Percentiles rank a stretch among this genome's conserved stretches.
Conservation (phyloP, 2,888 invertebrate genomes). For the Eupithecia insigniata region DNA sequence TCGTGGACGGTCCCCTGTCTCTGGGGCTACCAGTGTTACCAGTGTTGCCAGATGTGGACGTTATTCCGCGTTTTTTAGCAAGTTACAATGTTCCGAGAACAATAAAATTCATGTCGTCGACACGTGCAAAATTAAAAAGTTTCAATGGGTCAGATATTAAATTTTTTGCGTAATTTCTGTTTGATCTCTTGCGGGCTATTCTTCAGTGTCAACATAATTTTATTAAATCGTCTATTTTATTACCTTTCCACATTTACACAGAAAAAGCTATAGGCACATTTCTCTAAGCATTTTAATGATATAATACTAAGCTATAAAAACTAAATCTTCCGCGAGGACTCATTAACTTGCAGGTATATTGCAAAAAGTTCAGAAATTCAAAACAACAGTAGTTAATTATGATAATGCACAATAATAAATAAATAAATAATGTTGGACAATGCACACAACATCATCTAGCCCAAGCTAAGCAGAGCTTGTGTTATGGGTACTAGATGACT, state of each 20-base stretch:
- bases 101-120: constrained; percentile 41
- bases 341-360: too few relatives aligned
- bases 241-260: not conserved
- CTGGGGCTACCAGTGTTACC: constrained; percentile 12
- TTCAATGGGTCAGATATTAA: constrained; percentile 37
- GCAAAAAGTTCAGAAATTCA: too few relatives aligned
- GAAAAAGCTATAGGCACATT: not conserved
- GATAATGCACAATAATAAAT: too few relatives aligned
- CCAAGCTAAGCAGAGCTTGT: too few relatives aligned
- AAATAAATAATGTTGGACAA: too few relatives aligned
- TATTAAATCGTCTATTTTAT: not conserved
- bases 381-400: too few relatives aligned
- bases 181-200: constrained; percentile 23
- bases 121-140: constrained; percentile 42
- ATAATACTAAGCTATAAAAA: too few relatives aligned
- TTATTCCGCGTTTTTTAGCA: constrained; percentile 29
- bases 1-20: constrained; percentile 19
- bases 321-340: too few relatives aligned
- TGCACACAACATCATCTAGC: too few relatives aligned
- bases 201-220: not conserved
- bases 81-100: constrained; percentile 36
- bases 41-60: not conserved
- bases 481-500: too few relatives aligned
- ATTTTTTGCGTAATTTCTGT: constrained; percentile 33
- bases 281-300: not conserved